Evolutionary conservation across 1,140 invertebrate species (phyloP).

Genomic region (Sycophila sp.): DNA sequence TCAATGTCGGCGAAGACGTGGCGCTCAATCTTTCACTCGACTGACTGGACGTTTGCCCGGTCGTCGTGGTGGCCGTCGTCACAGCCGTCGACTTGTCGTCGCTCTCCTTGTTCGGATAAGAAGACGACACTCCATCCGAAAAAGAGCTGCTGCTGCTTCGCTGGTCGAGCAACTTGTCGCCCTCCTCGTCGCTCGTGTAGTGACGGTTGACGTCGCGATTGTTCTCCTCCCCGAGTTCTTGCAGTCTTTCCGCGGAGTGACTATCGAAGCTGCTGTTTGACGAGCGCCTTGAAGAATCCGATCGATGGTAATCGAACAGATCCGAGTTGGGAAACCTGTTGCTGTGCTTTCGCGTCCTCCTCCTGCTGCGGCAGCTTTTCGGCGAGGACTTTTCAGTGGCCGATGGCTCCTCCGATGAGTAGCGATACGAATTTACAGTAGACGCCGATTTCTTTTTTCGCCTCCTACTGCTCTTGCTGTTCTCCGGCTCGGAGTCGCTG

Average conservation of each 20-base stretch:
- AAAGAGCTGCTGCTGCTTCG: conserved; percentile 1
- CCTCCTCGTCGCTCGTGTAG: background rate
- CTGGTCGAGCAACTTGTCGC: background rate
- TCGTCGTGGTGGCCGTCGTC: background rate
- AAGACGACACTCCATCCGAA: background rate
- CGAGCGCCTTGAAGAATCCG: background rate
- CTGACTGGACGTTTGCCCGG: conserved; percentile 26
- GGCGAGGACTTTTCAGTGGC: background rate
- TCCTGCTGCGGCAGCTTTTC: background rate
- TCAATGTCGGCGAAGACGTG: conserved; percentile 32
- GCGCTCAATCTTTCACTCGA: conserved; percentile 31
- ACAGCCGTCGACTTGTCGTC: background rate
- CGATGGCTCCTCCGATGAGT: background rate
- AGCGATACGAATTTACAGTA: background rate
- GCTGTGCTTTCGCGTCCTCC: background rate
- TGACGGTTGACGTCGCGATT: background rate
- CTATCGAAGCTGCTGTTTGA: background rate
- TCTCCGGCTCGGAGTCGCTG: background rate
- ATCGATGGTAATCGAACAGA: background rate
- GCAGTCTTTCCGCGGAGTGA: background rate
- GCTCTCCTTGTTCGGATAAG: background rate
- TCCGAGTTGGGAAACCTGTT: background rate
- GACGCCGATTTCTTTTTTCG: background rate
- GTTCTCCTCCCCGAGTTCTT: too few species aligned
- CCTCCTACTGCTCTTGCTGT: background rate